Evolutionary conservation across 2,888 invertebrate genomes (phyloP), one percentile per base, ranked within the genome.

Genomic region (Malthinus flaveolus): DNA sequence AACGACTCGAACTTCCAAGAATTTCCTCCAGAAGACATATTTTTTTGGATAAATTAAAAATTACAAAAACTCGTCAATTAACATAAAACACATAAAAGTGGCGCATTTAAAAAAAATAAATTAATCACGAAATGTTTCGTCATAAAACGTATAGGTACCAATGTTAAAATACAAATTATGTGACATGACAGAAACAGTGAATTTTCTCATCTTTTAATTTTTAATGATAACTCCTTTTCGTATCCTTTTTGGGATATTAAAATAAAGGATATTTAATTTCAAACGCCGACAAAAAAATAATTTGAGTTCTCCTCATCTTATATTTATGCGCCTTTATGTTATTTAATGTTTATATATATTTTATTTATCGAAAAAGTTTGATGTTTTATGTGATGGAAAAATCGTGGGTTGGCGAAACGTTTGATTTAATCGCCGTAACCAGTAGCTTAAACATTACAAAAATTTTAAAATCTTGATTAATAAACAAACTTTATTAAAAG

Each of bases 61-160:
- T 44, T 47, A 57, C 61, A 56, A 33, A 56, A 59, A 58, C 55
- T 67, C 66, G 71, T 70, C 71, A 70, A 73, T 73, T 73, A 73
- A 67, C 72, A 71, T 71, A 70, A 73, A 71, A 68, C 67, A 68
- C 70, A 71, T 72, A 71, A 71, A 71, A 65, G 65, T 63, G 65
- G 64, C 61, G 68, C 63, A 68, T 65, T 63, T 59, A 67, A 68
- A 66, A 23, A 23, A 23, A 70, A 73, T 73, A 72, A 73, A 73
- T 73, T 71, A 69, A 67, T 71, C 68, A 64, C 66, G 72, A 72
- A 69, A 72, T 71, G 71, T 72, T 70, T 67, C 71, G 65, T 72
- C 71, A 68, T 73, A 72, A 71, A 66, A 61, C 44, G 59, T 59
- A 61, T 5, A 5, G 5, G 23, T 23, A 23, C 23, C 23, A 23